These are phyloP conservation scores for Pseudonaja textilis DNA, from an alignment of 2,113 vertebrate genomes.

Conservation along the genomic window DNA sequence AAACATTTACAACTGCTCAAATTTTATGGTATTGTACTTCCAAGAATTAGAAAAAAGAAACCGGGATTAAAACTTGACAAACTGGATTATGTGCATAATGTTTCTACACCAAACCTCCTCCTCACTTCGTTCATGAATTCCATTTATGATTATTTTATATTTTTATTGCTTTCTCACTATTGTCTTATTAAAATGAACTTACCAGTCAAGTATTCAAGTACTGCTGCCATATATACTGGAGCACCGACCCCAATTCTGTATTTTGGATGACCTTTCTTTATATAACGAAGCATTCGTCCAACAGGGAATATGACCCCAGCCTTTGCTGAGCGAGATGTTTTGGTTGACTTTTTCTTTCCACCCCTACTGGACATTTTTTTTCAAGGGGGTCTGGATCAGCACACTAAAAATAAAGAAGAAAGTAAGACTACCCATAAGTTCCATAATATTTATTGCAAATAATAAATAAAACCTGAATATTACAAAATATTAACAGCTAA, in stretches of 20 bases:
- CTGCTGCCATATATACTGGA: slow-evolving; percentile 95
- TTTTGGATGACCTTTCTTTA: slow-evolving; percentile 92
- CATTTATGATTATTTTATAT: neutral
- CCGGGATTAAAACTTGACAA: neutral
- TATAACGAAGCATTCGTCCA: slow-evolving; percentile 96
- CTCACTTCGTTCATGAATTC: neutral
- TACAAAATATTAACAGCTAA: neutral
- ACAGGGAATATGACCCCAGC: slow-evolving; percentile 98
- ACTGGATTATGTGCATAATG: neutral
- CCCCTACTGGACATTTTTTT: slow-evolving; percentile 92
- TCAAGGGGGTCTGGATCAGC: slow-evolving; percentile 50
- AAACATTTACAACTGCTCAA: neutral
- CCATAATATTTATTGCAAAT: neutral
- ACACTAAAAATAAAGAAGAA: slow-evolving; percentile 47
- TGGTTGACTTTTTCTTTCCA: slow-evolving; percentile 95
- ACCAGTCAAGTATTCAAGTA: slow-evolving; percentile 97
- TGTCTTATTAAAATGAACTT: slow-evolving; percentile 55
- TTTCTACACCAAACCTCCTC: neutral
- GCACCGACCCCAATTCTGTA: slow-evolving; percentile 95
- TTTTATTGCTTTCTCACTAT: neutral
- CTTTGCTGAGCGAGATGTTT: slow-evolving; percentile 92
- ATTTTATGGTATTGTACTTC: neutral
- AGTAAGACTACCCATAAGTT: slow-evolving; percentile 3
- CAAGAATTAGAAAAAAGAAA: neutral
- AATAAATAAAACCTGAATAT: neutral